A percentile compares a stretch with the other conserved stretches of the same genome.
These are phyloP conservation scores for Strigamia transsilvanica DNA, from an alignment of 2,888 invertebrate genomes.

Conservation along the genomic window DNA sequence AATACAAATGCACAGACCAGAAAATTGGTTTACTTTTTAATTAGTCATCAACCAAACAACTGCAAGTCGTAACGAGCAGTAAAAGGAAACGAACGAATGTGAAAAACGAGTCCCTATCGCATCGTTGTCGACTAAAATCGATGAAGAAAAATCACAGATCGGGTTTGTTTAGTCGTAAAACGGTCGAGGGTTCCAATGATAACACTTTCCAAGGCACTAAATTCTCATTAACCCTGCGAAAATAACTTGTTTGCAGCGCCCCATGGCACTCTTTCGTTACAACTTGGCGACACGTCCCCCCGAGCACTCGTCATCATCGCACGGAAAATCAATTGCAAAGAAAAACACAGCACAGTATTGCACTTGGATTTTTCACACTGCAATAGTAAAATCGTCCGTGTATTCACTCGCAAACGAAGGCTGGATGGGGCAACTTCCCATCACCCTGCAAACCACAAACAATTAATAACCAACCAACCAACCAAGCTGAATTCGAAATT, in stretches of 20 bases:
- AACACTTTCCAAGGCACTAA: constrained; percentile 42
- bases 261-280: neutral
- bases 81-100: constrained; percentile 5
- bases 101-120: constrained; percentile 24
- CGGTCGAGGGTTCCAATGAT: neutral
- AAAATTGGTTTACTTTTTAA: constrained; percentile 44
- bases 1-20: constrained; percentile 44
- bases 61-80: neutral
- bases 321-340: neutral
- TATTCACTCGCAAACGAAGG: constrained; percentile 25
- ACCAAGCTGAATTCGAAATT: neutral
- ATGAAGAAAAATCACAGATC: constrained; percentile 39
- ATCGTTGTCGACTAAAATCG: neutral
- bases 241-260: neutral
- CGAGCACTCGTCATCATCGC: neutral
- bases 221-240: constrained; percentile 46
- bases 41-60: neutral
- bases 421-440: constrained; percentile 32
- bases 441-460: constrained; percentile 1
- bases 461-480: neutral
- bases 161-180: constrained; percentile 31
- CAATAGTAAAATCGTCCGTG: constrained; percentile 43
- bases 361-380: neutral
- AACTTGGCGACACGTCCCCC: constrained; percentile 28
- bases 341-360: neutral